phyloP scores from a whole-genome alignment of 1,140 invertebrate species.

The Belonocnema kinseyi region DNA sequence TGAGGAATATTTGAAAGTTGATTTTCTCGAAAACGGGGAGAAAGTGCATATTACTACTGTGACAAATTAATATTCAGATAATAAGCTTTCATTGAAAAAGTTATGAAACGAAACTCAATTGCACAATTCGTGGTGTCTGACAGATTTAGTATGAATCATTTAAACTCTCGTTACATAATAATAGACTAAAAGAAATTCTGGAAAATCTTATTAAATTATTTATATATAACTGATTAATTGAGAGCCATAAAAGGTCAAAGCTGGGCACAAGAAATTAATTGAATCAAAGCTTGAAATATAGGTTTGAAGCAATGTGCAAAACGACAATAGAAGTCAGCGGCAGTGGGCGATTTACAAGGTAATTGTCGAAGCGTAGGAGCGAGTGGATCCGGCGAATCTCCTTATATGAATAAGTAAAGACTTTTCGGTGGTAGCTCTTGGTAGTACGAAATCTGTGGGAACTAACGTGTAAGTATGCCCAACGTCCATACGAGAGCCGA shows the following conservation, averaged over 20 bases:
- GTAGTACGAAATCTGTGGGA: not conserved
- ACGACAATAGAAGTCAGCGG: not conserved
- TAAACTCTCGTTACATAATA: too few species aligned
- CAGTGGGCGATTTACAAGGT: slow-evolving; percentile 26
- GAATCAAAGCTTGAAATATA: not conserved
- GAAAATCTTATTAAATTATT: too few species aligned
- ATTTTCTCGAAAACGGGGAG: too few species aligned
- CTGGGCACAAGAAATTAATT: not conserved
- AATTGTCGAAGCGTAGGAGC: slow-evolving; percentile 23
- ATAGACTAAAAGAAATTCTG: too few species aligned
- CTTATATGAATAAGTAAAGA: not conserved
- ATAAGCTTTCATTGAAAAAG: too few species aligned
- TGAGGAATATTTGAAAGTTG: too few species aligned
- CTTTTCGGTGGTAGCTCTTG: not conserved
- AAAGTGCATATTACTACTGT: too few species aligned
- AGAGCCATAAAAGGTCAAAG: slow-evolving; percentile 10
- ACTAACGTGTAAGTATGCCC: not conserved
- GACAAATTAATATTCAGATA: too few species aligned
- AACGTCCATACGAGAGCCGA: not conserved
- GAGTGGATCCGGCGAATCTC: slow-evolving; percentile 10
- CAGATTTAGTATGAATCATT: too few species aligned
- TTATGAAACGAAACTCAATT: too few species aligned
- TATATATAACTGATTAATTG: not conserved
- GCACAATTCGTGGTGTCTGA: too few species aligned
- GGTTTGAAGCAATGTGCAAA: slow-evolving; percentile 21